Evolutionary conservation across 2,888 invertebrate genomes (phyloP).

Genomic region (Onchidella celtica): DNA sequence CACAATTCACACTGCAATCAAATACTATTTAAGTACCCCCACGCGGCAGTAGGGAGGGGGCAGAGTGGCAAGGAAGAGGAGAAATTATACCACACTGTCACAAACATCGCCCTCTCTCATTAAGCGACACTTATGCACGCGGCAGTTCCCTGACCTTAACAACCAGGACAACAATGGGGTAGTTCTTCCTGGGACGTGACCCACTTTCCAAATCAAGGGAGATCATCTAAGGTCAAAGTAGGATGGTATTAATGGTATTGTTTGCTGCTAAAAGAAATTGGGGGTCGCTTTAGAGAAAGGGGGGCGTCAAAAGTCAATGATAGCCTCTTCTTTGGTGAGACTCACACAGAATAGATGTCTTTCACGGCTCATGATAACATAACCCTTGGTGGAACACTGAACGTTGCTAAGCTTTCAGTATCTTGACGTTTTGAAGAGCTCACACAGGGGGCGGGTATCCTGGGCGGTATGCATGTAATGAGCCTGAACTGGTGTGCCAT

Average conservation of each 20-base stretch:
- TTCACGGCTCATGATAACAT: not conserved
- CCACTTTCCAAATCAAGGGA: constrained; percentile 4
- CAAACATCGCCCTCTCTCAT: not conserved
- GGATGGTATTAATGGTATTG: constrained; percentile 5
- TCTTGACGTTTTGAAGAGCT: constrained; percentile 2
- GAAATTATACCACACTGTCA: constrained; percentile 1
- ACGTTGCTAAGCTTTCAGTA: not conserved
- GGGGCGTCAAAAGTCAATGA: constrained; percentile 26
- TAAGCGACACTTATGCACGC: not conserved
- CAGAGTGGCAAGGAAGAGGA: too few relatives aligned
- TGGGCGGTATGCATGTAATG: not conserved
- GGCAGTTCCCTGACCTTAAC: not conserved
- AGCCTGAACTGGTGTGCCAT: not conserved
- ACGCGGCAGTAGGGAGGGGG: too few relatives aligned
- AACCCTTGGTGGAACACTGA: not conserved
- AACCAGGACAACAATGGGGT: constrained; percentile 17
- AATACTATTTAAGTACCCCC: not conserved
- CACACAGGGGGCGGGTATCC: not conserved
- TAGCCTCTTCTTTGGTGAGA: not conserved
- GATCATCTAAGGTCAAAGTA: constrained; percentile 4
- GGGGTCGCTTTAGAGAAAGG: not conserved
- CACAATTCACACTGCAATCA: not conserved
- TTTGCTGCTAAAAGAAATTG: not conserved
- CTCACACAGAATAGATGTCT: not conserved
- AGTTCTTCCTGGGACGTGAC: constrained; percentile 4